Evolutionary conservation across 1,140 invertebrate species (phyloP), one percentile per base, ranked within the genome.

Genomic region (Lamellibrachia luymesi): DNA sequence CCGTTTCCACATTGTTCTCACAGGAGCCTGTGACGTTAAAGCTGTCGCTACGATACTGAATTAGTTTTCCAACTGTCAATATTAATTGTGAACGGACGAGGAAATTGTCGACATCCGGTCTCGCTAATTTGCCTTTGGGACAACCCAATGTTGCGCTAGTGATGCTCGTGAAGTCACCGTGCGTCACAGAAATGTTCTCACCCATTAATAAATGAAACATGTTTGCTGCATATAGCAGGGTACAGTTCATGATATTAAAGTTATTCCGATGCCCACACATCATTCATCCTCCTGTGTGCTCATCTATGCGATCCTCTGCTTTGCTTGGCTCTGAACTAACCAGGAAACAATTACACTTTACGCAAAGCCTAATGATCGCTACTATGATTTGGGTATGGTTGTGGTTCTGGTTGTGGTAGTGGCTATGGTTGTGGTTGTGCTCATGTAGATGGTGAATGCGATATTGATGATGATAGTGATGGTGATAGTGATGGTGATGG

Each of bases 161-260:
- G 64, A 80, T 80, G 64, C 64, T 80, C 64, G 8, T 22, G 64
- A 80, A 80, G 64, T 80, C 8, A 80, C 0, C 64, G 90, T 51
- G 94, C 10, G 51, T 51, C 49, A n/a, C 4, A 22, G 49, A 91
- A 13, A 22, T 27, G 27, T 17, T 50, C 8, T 91, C 51, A 17
- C 27, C 49, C 49, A 91, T 50, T 13, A 50, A 91, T 91, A 93
- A n/a, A 94, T 22, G 22, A 93, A 93, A 22, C 93, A 93, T 13
- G n/a, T 17, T 80, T 22, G 64, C 64, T 8, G 64, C 64, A 22
- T 2, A 80, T 22, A 22, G 64, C 64, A 38, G 38, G 38, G 38
- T 38, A 38, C 38, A 38, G 38, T 38, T 38, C 38, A 38, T 0
- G 38, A 38, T 38, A 38, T 38, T 38, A 80, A 22, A 80, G 64